A percentile compares a stretch with the other conserved stretches of the same genome.
Evolutionary conservation across 2,888 invertebrate genomes (phyloP).

Genomic region (Malthinus flaveolus): DNA sequence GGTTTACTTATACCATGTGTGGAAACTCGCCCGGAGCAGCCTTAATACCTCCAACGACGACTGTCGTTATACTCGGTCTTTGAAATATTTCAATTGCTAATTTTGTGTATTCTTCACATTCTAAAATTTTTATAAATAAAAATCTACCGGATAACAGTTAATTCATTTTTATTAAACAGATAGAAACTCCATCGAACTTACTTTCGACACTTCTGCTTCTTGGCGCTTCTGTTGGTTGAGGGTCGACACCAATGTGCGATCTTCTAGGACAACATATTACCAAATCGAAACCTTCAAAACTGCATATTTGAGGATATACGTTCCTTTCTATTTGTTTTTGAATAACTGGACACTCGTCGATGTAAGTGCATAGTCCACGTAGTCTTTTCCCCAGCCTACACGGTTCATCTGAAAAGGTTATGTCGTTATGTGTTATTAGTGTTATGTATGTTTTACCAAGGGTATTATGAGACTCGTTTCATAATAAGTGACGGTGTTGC

Average conservation of each 20-base stretch:
- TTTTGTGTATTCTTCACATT: constrained; percentile 1
- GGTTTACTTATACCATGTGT: constrained; percentile 45
- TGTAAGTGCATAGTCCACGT: constrained; percentile 12
- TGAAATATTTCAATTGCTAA: constrained; percentile 1
- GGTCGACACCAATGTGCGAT: neutral
- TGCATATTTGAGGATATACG: constrained; percentile 16
- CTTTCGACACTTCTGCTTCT: neutral
- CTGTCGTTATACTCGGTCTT: neutral
- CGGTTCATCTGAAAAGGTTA: constrained; percentile 3
- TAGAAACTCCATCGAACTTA: neutral
- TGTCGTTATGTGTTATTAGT: too few species aligned
- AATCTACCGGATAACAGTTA: too few species aligned
- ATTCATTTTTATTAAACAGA: too few species aligned
- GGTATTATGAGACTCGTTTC: too few species aligned
- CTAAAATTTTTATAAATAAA: neutral
- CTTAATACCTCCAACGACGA: constrained; percentile 40
- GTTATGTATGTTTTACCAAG: too few species aligned
- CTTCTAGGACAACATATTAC: constrained; percentile 28
- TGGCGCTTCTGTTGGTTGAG: neutral
- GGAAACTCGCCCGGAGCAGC: constrained; percentile 46
- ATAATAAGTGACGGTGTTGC: too few species aligned
- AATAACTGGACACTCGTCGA: constrained; percentile 15
- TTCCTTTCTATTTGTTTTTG: constrained; percentile 10
- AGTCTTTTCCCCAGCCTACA: neutral
- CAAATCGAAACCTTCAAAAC: constrained; percentile 13